These are phyloP conservation scores for Chromis chromis DNA, from an alignment of 2,797 vertebrate genomes.

Conservation along the genomic window DNA sequence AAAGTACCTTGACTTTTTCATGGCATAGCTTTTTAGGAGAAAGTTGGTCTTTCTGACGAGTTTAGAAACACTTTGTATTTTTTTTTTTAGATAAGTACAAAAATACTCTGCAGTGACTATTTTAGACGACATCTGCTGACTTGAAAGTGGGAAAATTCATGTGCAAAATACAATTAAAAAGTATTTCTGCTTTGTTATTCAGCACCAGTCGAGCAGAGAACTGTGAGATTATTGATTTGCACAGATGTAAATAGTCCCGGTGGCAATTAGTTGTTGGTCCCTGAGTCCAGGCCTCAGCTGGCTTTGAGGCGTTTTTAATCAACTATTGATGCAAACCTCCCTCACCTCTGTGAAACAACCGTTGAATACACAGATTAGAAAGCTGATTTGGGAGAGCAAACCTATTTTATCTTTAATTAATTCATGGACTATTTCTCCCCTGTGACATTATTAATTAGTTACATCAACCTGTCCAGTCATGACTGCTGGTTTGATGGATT, in stretches of 20 bases:
- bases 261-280: conserved; percentile 30
- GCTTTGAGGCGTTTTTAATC: conserved; percentile 51
- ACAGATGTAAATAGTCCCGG: conserved; percentile 23
- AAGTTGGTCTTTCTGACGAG: not conserved
- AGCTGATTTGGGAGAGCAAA: conserved; percentile 15
- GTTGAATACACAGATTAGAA: conserved; percentile 36
- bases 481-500: not conserved
- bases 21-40: not conserved
- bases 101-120: too few species aligned
- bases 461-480: not conserved
- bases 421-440: conserved; percentile 1
- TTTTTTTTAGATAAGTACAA: not conserved
- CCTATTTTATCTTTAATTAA: conserved; percentile 5
- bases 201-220: not conserved
- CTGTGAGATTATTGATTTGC: conserved; percentile 34
- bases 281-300: conserved; percentile 29
- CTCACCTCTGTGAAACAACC: conserved; percentile 21
- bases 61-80: not conserved
- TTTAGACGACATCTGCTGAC: too few species aligned
- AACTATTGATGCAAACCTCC: conserved; percentile 29
- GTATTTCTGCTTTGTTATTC: conserved; percentile 1
- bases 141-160: not conserved
- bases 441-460: conserved; percentile 1
- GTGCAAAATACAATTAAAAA: not conserved
- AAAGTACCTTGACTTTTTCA: not conserved